Conservation (phyloP, 1,140 invertebrate species). For the Sitodiplosis mosellana region DNA sequence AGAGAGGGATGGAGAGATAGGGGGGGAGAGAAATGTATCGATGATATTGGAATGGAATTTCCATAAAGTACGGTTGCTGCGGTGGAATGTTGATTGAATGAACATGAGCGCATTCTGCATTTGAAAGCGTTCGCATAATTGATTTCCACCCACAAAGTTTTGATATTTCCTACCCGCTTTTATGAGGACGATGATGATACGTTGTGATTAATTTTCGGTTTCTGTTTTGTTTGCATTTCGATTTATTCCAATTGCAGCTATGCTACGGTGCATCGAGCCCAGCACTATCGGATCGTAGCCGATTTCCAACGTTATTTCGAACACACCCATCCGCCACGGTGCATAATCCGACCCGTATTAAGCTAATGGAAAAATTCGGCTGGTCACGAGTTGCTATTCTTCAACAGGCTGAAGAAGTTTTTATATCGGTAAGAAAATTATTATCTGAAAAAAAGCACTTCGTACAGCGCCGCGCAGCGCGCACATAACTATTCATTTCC, state of each 20-base stretch:
- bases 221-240: not conserved
- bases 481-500: no score
- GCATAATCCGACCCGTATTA: constrained; percentile 95
- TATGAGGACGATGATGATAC: not conserved
- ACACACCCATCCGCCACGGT: constrained; percentile 99
- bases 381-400: constrained; percentile 95
- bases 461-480: no score
- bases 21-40: no score
- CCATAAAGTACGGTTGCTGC: no score
- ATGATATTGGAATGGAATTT: no score
- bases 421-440: constrained; percentile 68
- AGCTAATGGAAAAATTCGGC: constrained; percentile 88
- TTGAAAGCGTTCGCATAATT: no score
- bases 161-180: not conserved
- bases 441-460: no score
- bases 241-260: constrained; percentile 40
- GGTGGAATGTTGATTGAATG: no score
- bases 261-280: constrained; percentile 97
- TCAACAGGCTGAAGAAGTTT: constrained; percentile 97
- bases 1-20: no score
- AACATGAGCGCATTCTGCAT: no score
- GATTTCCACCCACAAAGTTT: not conserved
- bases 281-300: constrained; percentile 87
- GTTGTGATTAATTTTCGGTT: not conserved
- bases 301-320: constrained; percentile 95